Conservation (phyloP, 2,113 vertebrate genomes). For the Toxotes jaculatrix region DNA sequence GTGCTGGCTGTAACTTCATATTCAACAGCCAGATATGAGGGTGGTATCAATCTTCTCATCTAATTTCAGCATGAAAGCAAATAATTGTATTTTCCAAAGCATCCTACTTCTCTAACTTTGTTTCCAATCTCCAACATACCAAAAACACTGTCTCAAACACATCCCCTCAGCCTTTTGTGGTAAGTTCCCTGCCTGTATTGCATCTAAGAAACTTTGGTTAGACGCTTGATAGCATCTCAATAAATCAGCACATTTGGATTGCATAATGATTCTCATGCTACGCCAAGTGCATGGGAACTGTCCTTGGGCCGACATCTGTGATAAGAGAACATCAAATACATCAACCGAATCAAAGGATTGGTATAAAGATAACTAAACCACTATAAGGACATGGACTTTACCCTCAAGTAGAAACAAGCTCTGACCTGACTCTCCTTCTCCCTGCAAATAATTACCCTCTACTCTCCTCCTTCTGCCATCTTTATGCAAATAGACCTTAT, state of each 20-base stretch:
- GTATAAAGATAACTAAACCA: slow-evolving; percentile 52
- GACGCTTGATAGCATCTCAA: slow-evolving; percentile 56
- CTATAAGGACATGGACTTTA: slow-evolving; percentile 47
- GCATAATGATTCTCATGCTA: slow-evolving; percentile 53
- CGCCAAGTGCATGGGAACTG: slow-evolving; percentile 47
- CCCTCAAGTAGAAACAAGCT: slow-evolving; percentile 40
- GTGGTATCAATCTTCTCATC: neutral
- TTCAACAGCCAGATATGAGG: too few relatives aligned
- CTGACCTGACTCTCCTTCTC: slow-evolving; percentile 39
- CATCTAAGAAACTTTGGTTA: slow-evolving; percentile 34
- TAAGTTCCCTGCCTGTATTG: slow-evolving; percentile 3
- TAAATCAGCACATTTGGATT: slow-evolving; percentile 62
- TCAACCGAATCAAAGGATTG: slow-evolving; percentile 43
- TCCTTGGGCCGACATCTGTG: slow-evolving; percentile 63
- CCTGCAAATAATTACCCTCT: slow-evolving; percentile 59
- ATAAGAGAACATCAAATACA: slow-evolving; percentile 66
- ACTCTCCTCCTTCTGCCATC: slow-evolving; percentile 54
- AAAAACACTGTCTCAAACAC: neutral
- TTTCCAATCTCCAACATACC: neutral
- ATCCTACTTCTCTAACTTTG: neutral
- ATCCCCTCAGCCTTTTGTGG: slow-evolving; percentile 5
- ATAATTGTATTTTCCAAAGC: neutral
- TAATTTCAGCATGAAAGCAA: neutral
- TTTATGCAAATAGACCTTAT: slow-evolving; percentile 78
- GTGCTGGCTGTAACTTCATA: neutral